Percentiles rank a stretch among this genome's conserved stretches.
Evolutionary conservation across 2,113 vertebrate species (phyloP).

Genomic region (Gobius niger): DNA sequence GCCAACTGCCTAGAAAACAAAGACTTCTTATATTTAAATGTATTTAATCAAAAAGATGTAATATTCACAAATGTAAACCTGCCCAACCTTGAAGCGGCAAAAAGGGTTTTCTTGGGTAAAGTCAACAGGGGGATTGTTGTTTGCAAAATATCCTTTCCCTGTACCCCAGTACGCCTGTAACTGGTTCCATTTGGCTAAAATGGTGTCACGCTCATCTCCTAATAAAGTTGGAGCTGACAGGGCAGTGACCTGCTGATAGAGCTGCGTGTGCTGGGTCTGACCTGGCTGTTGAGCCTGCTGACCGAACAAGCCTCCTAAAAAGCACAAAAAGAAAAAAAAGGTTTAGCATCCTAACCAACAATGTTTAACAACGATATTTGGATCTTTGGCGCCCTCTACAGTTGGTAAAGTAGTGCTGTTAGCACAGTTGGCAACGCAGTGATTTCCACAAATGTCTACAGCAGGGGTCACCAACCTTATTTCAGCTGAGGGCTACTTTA

Average conservation of each 20-base stretch:
- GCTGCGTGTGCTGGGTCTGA: slow-evolving; percentile 86
- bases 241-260: slow-evolving; percentile 95
- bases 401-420: no score
- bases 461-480: no score
- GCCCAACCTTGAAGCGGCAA: slow-evolving; percentile 93
- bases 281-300: slow-evolving; percentile 83
- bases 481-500: no score
- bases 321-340: neutral
- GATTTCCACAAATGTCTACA: no score
- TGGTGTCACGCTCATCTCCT: slow-evolving; percentile 94
- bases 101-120: slow-evolving; percentile 96
- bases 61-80: neutral
- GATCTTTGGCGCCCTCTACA: slow-evolving; percentile 9
- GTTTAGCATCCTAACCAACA: neutral
- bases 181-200: slow-evolving; percentile 98
- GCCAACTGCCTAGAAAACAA: slow-evolving; percentile 85
- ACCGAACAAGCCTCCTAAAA: slow-evolving; percentile 84
- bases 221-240: slow-evolving; percentile 90
- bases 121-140: slow-evolving; percentile 88
- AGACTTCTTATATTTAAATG: neutral
- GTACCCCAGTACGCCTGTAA: slow-evolving; percentile 98
- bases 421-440: no score
- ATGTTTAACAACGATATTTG: neutral
- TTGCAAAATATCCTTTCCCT: slow-evolving; percentile 94
- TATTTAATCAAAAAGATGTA: neutral